Evolutionary conservation across 2,113 vertebrate species (phyloP).

Genomic region (Arothron firmamentum): DNA sequence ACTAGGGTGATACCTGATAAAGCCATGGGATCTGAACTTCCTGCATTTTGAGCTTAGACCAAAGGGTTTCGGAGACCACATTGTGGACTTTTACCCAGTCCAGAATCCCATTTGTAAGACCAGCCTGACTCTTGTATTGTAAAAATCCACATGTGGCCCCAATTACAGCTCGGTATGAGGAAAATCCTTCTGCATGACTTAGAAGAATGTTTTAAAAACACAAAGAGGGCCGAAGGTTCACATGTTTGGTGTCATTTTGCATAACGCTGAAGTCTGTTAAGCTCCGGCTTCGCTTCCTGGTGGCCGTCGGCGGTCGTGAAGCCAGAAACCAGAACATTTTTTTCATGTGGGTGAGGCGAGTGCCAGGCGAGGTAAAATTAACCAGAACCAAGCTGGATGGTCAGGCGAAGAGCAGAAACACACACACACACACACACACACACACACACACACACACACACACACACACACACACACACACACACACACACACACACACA

Average conservation of each 20-base stretch:
- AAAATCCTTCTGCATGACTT: conserved; percentile 39
- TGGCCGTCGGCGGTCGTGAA: conserved; percentile 26
- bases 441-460: not conserved
- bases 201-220: conserved; percentile 23
- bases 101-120: conserved; percentile 20
- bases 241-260: conserved; percentile 30
- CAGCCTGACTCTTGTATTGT: conserved; percentile 10
- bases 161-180: conserved; percentile 30
- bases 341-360: not conserved
- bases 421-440: too few relatives aligned
- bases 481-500: conserved; percentile 31
- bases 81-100: not conserved
- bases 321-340: too few relatives aligned
- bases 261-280: conserved; percentile 2
- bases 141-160: conserved; percentile 45
- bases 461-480: not conserved
- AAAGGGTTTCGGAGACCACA: conserved; percentile 13
- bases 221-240: conserved; percentile 14
- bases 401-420: not conserved
- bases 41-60: conserved; percentile 23
- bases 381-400: not conserved
- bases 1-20: too few relatives aligned
- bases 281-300: too few relatives aligned
- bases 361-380: too few relatives aligned
- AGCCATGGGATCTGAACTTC: conserved; percentile 3